Evolutionary conservation across 2,797 vertebrate genomes (phyloP).

Genomic region (Poecile montanus): DNA sequence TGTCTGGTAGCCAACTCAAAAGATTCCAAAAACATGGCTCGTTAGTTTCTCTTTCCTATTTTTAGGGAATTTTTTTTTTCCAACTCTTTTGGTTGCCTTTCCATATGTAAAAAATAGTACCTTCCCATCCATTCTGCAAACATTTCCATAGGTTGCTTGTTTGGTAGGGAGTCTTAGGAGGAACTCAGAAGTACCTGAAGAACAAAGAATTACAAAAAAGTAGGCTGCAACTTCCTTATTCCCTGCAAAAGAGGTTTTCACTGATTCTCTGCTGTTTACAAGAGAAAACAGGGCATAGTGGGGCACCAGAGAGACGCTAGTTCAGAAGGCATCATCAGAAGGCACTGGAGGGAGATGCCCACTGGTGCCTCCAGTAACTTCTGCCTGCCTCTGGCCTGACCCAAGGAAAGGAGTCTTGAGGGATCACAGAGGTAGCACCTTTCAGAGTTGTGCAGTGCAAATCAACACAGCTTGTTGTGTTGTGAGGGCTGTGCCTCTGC

Average conservation of each 20-base stretch:
- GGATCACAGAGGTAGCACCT: background rate
- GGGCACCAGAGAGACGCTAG: background rate
- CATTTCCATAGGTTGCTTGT: background rate
- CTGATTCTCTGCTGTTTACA: background rate
- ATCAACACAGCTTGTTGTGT: accelerated
- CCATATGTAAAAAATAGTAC: background rate
- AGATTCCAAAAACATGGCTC: background rate
- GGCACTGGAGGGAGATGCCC: background rate
- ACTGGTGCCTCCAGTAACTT: background rate
- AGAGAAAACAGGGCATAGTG: background rate
- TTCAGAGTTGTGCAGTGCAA: background rate
- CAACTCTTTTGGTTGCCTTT: background rate
- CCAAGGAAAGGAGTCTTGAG: background rate
- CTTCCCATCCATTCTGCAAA: background rate
- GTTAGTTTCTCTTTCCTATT: background rate
- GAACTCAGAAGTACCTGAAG: background rate
- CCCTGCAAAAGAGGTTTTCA: background rate
- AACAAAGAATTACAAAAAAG: background rate
- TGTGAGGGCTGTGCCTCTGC: background rate
- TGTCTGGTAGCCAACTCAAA: background rate
- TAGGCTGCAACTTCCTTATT: background rate
- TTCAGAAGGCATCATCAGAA: background rate
- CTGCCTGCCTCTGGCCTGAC: background rate
- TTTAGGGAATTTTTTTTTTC: background rate
- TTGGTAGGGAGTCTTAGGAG: background rate